Evolutionary conservation across 2,797 vertebrate species (phyloP).

Genomic region (Betta splendens): DNA sequence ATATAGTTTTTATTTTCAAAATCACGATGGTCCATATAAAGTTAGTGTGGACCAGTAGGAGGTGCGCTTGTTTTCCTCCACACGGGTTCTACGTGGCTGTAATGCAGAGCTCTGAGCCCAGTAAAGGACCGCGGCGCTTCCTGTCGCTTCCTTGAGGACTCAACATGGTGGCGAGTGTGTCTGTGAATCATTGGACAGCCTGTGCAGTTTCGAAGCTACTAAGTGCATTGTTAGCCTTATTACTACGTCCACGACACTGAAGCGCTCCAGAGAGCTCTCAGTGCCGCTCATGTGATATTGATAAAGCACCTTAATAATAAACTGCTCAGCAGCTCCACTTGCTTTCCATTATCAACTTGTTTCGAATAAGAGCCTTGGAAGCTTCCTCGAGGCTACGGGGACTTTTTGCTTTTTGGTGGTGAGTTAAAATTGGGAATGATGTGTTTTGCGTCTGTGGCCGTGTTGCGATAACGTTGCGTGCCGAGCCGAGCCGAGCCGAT

Average conservation of each 20-base stretch:
- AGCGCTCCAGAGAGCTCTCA: slow-evolving; percentile 4
- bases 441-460: slow-evolving; percentile 56
- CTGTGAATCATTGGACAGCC: slow-evolving; percentile 27
- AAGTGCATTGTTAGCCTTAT: slow-evolving; percentile 49
- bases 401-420: slow-evolving; percentile 56
- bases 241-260: slow-evolving; percentile 33
- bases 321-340: slow-evolving; percentile 41
- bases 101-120: slow-evolving; percentile 70
- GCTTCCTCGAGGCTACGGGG: slow-evolving; percentile 43
- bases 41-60: slow-evolving; percentile 82
- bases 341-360: slow-evolving; percentile 35
- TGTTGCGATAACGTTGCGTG: slow-evolving; percentile 64
- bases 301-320: slow-evolving; percentile 59
- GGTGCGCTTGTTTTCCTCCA: slow-evolving; percentile 79
- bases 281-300: slow-evolving; percentile 48
- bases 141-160: slow-evolving; percentile 61
- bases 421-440: slow-evolving; percentile 60
- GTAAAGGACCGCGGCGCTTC: slow-evolving; percentile 57
- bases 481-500: slow-evolving; percentile 62
- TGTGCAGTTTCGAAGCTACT: slow-evolving; percentile 57
- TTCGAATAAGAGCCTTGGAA: slow-evolving; percentile 39
- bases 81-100: slow-evolving; percentile 79
- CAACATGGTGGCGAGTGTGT: slow-evolving; percentile 43
- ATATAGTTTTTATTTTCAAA: slow-evolving; percentile 60
- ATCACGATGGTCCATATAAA: slow-evolving; percentile 81